Percentiles rank a stretch among this genome's conserved stretches.
Evolutionary conservation across 1,140 invertebrate genomes (phyloP).

Genomic region (Melipona quadrifasciata): DNA sequence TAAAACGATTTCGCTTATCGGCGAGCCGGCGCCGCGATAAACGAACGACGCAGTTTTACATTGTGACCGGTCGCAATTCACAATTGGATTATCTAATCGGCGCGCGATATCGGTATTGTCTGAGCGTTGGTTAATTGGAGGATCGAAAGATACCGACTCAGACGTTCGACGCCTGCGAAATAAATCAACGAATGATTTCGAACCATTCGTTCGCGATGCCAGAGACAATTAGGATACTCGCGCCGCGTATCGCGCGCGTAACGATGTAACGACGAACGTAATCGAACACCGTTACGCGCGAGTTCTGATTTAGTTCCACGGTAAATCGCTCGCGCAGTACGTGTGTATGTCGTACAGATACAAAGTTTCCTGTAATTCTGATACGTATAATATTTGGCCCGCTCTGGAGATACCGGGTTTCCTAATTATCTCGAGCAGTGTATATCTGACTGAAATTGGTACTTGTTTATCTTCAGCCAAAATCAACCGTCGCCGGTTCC

Average conservation of each 20-base stretch:
- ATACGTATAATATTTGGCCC: background rate
- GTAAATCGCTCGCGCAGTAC: background rate
- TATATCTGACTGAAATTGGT: background rate
- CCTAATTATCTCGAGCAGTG: background rate
- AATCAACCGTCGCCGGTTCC: background rate
- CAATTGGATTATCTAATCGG: slow-evolving; percentile 29
- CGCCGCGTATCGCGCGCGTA: too few species aligned
- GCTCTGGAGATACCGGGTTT: background rate
- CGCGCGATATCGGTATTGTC: background rate
- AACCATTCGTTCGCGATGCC: background rate
- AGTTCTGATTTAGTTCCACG: background rate
- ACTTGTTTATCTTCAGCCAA: background rate
- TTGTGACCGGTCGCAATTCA: background rate
- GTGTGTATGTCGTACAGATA: background rate
- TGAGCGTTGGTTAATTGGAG: background rate
- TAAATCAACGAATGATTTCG: too few species aligned
- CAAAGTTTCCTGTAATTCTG: background rate
- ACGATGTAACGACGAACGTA: background rate
- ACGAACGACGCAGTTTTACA: slow-evolving; percentile 12
- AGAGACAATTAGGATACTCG: background rate
- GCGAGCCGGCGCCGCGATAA: background rate
- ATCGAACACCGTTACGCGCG: too few species aligned
- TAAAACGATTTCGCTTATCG: slow-evolving; percentile 35
- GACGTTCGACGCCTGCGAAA: background rate
- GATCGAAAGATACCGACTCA: background rate